Conservation (phyloP, 2,888 invertebrate species). For the Fragum fragum region DNA sequence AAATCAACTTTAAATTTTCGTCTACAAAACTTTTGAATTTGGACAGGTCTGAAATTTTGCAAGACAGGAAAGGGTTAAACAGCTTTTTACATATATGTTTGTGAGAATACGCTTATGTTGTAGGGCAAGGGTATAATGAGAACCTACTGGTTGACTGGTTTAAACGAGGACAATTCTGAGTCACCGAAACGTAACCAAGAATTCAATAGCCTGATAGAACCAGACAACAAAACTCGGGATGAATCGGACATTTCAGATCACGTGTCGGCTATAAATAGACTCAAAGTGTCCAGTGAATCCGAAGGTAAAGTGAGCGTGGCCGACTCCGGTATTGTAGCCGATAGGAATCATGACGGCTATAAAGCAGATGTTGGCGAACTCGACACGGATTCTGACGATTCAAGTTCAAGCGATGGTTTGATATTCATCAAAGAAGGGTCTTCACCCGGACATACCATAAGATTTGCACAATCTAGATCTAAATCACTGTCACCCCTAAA, state of each 20-base stretch:
- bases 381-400: constrained; percentile 14
- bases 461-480: background rate
- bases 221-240: constrained; percentile 6
- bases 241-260: background rate
- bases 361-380: background rate
- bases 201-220: constrained; percentile 29
- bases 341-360: constrained; percentile 31
- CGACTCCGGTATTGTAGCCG: constrained; percentile 55
- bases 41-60: too few species aligned
- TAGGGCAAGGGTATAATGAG: constrained; percentile 83
- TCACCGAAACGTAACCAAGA: constrained; percentile 1
- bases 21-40: too few species aligned
- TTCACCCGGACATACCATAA: background rate
- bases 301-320: constrained; percentile 58
- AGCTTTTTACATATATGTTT: too few species aligned
- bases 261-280: background rate
- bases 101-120: too few species aligned
- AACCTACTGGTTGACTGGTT: constrained; percentile 80
- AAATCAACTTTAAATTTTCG: too few species aligned
- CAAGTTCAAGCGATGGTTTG: constrained; percentile 5
- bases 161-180: constrained; percentile 13
- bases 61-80: too few species aligned
- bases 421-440: constrained; percentile 20
- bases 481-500: background rate
- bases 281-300: constrained; percentile 23